These are phyloP conservation scores for Drosophila dives DNA, from an alignment of 2,888 invertebrate genomes.

Conservation along the genomic window DNA sequence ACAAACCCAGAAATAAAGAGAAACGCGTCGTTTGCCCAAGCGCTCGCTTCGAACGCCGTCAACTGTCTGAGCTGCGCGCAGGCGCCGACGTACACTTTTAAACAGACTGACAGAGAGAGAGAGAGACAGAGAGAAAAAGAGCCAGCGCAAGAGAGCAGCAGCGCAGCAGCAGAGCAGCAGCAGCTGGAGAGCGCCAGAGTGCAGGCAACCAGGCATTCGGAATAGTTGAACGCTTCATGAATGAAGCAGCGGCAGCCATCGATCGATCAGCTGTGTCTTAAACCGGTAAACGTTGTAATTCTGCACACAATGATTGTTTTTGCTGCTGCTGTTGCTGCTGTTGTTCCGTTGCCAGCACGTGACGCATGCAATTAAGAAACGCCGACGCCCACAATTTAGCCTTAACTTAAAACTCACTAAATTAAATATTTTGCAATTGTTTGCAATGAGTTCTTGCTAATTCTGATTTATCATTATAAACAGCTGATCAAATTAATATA, in stretches of 20 bases:
- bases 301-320: constrained; percentile 11
- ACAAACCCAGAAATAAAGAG: constrained; percentile 29
- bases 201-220: constrained; percentile 5
- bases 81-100: constrained; percentile 64
- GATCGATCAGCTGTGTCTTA: constrained; percentile 39
- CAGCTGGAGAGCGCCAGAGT: constrained; percentile 1
- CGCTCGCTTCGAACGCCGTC: constrained; percentile 74
- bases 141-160: constrained; percentile 17
- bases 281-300: constrained; percentile 59
- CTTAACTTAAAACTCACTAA: not conserved
- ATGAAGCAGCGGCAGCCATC: constrained; percentile 33
- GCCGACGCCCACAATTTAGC: not conserved
- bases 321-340: constrained; percentile 4
- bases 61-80: constrained; percentile 75
- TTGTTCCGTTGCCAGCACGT: constrained; percentile 40
- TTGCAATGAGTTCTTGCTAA: too few relatives aligned
- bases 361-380: constrained; percentile 37
- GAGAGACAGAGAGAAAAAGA: not conserved
- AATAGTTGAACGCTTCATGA: constrained; percentile 38
- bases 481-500: not conserved
- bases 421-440: not conserved
- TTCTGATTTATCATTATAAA: not conserved
- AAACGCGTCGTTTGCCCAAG: constrained; percentile 65
- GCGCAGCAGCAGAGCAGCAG: not conserved
- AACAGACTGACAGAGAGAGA: constrained; percentile 25